These are phyloP conservation scores for Habropoda laboriosa DNA, from an alignment of 1,140 invertebrate species.

Conservation along the genomic window DNA sequence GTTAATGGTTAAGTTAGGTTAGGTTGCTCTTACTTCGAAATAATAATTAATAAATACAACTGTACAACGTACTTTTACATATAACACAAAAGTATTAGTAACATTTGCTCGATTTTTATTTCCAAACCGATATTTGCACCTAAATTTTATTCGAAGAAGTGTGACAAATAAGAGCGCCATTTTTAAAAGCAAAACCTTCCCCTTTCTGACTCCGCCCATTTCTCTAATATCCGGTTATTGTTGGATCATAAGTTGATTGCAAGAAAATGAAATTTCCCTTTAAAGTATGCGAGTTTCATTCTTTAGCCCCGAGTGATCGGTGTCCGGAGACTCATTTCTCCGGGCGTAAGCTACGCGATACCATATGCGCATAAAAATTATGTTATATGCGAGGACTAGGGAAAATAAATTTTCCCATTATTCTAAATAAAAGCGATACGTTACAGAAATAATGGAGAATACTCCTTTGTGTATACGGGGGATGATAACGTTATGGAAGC, in stretches of 20 bases:
- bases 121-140: too few relatives aligned
- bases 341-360: background rate
- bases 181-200: background rate
- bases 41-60: too few relatives aligned
- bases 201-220: background rate
- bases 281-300: background rate
- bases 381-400: background rate
- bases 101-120: too few relatives aligned
- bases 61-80: too few relatives aligned
- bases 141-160: too few relatives aligned
- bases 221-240: background rate
- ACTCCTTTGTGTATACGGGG: background rate
- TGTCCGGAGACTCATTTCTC: constrained; percentile 18
- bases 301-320: background rate
- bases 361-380: background rate
- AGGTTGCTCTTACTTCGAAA: too few relatives aligned
- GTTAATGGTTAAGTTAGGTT: too few relatives aligned
- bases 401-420: background rate
- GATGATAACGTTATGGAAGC: background rate
- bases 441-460: background rate
- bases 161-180: too few relatives aligned
- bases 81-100: too few relatives aligned
- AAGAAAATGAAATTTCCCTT: background rate
- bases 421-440: background rate
- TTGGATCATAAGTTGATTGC: constrained; percentile 1